A percentile compares a stretch with the other conserved stretches of the same genome.
These are phyloP conservation scores for Mastigias papua DNA, from an alignment of 30 jellyfish, hydroid and myxozoan genomes.

Conservation along the genomic window DNA sequence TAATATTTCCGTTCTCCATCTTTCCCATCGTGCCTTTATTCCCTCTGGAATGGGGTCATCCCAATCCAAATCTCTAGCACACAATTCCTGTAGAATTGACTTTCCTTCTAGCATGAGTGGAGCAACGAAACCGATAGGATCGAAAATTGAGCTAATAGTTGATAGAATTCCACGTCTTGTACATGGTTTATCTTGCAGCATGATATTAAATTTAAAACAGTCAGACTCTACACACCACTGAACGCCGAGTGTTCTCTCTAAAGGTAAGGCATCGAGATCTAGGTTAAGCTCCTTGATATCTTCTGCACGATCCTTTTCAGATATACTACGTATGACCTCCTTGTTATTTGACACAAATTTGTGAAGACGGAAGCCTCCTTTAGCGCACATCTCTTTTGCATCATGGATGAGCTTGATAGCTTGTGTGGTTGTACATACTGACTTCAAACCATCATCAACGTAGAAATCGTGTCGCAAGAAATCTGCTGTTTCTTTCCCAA, in stretches of 20 bases:
- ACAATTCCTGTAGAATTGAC: slow-evolving; percentile 37
- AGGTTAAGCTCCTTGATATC: slow-evolving; percentile 45
- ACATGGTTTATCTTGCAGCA: neutral
- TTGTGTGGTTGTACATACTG: slow-evolving; percentile 7
- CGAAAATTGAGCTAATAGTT: slow-evolving; percentile 43
- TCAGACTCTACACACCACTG: slow-evolving; percentile 67
- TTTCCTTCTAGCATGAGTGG: slow-evolving; percentile 41
- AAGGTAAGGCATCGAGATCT: slow-evolving; percentile 27
- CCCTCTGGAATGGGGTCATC: slow-evolving; percentile 54
- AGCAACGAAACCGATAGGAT: slow-evolving; percentile 46
- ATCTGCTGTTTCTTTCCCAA: neutral
- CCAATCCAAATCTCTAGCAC: slow-evolving; percentile 40
- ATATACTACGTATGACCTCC: slow-evolving; percentile 42
- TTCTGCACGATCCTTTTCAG: slow-evolving; percentile 39
- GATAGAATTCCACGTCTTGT: slow-evolving; percentile 19
- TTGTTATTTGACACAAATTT: slow-evolving; percentile 28
- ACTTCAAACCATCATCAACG: slow-evolving; percentile 57
- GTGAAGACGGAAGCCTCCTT: slow-evolving; percentile 51
- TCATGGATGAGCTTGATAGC: slow-evolving; percentile 17
- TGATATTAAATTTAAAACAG: slow-evolving; percentile 16
- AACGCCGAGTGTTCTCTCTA: slow-evolving; percentile 59
- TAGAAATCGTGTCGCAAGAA: slow-evolving; percentile 48
- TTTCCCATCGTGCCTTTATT: slow-evolving; percentile 13
- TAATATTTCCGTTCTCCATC: slow-evolving; percentile 27
- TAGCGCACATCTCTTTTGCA: neutral